A percentile compares a stretch with the other conserved stretches of the same genome.
phyloP scores from a whole-genome alignment of 2,797 vertebrate species.

The Agapornis canus region DNA sequence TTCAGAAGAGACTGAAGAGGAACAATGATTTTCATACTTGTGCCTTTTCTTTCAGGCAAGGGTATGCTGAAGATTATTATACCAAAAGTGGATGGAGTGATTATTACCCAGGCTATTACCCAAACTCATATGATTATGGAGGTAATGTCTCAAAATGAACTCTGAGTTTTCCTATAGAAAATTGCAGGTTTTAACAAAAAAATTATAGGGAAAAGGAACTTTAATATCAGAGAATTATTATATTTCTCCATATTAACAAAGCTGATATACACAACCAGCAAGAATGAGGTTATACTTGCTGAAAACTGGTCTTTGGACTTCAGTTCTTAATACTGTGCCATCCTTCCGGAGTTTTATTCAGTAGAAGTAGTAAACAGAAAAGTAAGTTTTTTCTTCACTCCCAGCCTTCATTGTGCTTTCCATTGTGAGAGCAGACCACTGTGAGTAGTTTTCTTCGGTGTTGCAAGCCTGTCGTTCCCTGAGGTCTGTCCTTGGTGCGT shows the following conservation, averaged over 20 bases:
- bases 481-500: neutral
- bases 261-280: neutral
- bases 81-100: slow-evolving; percentile 84
- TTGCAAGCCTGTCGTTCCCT: neutral
- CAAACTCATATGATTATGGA: slow-evolving; percentile 85
- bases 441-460: neutral
- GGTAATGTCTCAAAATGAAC: slow-evolving; percentile 73
- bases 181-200: neutral
- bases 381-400: neutral
- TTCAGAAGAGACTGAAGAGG: neutral
- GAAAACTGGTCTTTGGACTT: neutral
- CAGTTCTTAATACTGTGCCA: neutral
- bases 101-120: slow-evolving; percentile 88
- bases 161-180: neutral
- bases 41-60: slow-evolving; percentile 80
- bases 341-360: neutral
- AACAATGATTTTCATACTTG: neutral
- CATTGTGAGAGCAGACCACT: neutral
- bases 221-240: neutral
- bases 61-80: slow-evolving; percentile 85
- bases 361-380: neutral
- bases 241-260: neutral
- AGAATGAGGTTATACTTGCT: neutral
- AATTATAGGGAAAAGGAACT: neutral
- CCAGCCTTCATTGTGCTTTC: neutral